These are phyloP conservation scores for Scaptodrosophila lebanonensis DNA, from an alignment of 1,140 invertebrate species.

Conservation along the genomic window DNA sequence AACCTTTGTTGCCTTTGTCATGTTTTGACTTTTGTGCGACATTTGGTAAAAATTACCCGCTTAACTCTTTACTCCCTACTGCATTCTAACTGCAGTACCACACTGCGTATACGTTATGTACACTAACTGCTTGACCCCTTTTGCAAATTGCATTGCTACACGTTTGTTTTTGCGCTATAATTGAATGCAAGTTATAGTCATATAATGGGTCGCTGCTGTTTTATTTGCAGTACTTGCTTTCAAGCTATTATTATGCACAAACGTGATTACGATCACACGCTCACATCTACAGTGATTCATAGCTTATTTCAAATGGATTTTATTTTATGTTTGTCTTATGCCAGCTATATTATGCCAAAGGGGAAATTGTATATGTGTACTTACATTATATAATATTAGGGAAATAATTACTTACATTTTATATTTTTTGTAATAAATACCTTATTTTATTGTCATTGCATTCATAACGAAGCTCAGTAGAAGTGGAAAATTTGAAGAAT, in stretches of 20 bases:
- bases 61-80: not conserved
- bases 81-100: not conserved
- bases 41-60: not conserved
- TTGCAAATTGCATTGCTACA: not conserved
- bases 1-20: not conserved
- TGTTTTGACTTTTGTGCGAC: conserved; percentile 1
- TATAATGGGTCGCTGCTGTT: conserved; percentile 6
- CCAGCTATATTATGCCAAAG: no score
- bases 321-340: no score
- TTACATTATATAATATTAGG: no score
- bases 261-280: not conserved
- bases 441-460: no score
- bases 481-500: no score
- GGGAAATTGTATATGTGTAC: no score
- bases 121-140: conserved; percentile 7
- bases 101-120: conserved; percentile 17
- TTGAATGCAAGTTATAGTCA: conserved; percentile 16
- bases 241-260: conserved; percentile 6
- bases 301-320: no score
- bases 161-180: conserved; percentile 1
- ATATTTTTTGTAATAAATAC: no score
- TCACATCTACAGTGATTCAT: no score
- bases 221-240: conserved; percentile 7
- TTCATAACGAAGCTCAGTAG: no score
- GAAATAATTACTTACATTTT: no score